Conservation (phyloP, 2,113 vertebrate genomes). For the Otus sunia region DNA sequence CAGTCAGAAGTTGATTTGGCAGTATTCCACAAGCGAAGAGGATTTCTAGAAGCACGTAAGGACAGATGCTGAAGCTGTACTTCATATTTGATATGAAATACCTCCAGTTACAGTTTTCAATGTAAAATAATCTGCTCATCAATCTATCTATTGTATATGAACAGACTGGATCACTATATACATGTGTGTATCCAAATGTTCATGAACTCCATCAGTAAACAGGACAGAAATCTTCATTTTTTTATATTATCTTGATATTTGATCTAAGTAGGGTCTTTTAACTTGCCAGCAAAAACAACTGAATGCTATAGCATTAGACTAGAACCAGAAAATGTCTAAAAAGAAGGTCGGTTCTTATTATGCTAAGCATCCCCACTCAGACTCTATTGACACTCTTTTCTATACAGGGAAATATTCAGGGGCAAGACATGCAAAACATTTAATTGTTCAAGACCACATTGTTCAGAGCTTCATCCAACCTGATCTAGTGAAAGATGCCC, state of each 20-base stretch:
- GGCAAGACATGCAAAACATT: neutral
- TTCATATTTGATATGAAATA: neutral
- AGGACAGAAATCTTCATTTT: neutral
- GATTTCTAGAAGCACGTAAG: neutral
- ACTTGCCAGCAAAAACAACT: neutral
- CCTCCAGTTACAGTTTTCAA: neutral
- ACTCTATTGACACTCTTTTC: neutral
- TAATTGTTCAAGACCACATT: neutral
- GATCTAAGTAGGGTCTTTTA: neutral
- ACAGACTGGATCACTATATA: neutral
- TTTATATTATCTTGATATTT: neutral
- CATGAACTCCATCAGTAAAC: neutral
- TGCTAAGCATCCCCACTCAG: neutral
- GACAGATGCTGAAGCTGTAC: neutral
- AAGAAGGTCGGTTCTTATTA: neutral
- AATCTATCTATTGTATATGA: neutral
- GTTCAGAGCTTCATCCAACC: neutral
- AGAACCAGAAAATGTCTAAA: neutral
- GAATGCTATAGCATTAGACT: neutral
- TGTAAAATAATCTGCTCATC: neutral
- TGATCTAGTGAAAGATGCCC: neutral
- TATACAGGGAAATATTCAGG: neutral
- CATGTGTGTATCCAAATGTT: neutral
- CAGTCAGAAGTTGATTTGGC: neutral
- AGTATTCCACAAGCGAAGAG: neutral